Evolutionary conservation across 2,888 invertebrate species (phyloP).

Genomic region (Eupithecia centaureata): DNA sequence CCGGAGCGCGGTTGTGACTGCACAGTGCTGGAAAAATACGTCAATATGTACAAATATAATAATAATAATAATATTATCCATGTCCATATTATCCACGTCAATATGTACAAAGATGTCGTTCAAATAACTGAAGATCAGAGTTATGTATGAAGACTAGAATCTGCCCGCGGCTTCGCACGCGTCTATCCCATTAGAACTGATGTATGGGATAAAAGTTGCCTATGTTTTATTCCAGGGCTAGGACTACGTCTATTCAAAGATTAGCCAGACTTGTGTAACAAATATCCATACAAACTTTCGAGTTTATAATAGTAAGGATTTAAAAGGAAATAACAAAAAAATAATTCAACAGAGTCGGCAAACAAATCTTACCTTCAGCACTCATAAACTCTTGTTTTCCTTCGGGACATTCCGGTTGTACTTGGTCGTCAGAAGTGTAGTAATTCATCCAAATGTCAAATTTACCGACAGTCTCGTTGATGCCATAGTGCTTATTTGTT

Average conservation of each 20-base stretch:
- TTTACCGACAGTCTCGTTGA: neutral
- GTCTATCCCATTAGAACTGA: no score
- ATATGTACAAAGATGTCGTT: neutral
- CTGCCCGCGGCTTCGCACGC: no score
- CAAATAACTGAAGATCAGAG: neutral
- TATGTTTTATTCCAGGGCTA: no score
- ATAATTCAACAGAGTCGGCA: neutral
- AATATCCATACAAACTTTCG: neutral
- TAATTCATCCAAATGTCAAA: slow-evolving; percentile 72
- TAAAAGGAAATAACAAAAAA: neutral
- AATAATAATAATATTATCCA: neutral
- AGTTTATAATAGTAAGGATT: neutral
- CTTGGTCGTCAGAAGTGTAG: slow-evolving; percentile 43
- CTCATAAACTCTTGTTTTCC: slow-evolving; percentile 6
- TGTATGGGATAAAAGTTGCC: no score
- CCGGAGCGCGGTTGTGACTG: slow-evolving; percentile 74
- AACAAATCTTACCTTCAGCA: neutral
- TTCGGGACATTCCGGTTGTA: slow-evolving; percentile 39
- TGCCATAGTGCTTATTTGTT: slow-evolving; percentile 22
- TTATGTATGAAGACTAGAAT: no score
- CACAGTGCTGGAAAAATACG: slow-evolving; percentile 69
- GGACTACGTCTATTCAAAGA: no score
- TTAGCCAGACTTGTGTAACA: no score
- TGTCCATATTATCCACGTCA: neutral
- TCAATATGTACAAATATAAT: neutral